Base-by-base conservation (phyloP, 2,797 vertebrate species). In the Fistularia commersonii region DNA sequence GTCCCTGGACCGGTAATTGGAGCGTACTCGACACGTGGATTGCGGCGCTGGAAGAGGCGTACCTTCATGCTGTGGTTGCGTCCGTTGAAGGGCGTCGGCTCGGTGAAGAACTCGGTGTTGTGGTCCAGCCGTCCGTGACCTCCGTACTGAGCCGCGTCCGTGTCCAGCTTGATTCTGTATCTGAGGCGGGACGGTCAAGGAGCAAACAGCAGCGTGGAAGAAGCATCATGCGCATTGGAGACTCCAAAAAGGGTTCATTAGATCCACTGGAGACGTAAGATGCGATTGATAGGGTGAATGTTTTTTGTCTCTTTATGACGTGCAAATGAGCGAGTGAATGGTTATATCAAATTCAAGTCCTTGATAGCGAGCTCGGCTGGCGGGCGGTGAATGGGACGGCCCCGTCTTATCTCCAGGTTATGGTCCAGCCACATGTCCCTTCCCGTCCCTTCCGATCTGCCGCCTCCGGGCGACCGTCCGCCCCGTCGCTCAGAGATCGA, bases 81-180 rank as follows among this genome's bases (percentile, higher is more conserved):
- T 1, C 89, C 89, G 54, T 94, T 94, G 76, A 91, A 93, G 66
- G 83, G 72, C 65, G 86, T 71, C 13, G 81, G 1, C 62, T 96
- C 90, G 1, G 92, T 90, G 82, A 95, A 95, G 83, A 93, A 98
- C 11, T 97, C 93, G 0, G 94, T 97, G 69, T 45, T 86, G 84
- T 97, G 93, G 85, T 98, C 90, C 82, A 99, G 69, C 53, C 97
- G 92, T 61, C 91, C 91, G 74, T 98, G 96, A n/a, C 97, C 97
- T 60, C 95, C 97, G 32, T 97, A 99, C 23, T 79, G 77, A 12
- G 0, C 45, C 51, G 80, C 85, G 74, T 99, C 97, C 32, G 95
- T 91, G 80, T 99, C 97, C 79, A 99, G 89, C 74, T 92, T 93
- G 75, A 98, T 95, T 88, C 89, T 93, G 88, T 95, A 98, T 87